Evolutionary conservation across 2,113 vertebrate genomes (phyloP).

Genomic region (Sylvia atricapilla): DNA sequence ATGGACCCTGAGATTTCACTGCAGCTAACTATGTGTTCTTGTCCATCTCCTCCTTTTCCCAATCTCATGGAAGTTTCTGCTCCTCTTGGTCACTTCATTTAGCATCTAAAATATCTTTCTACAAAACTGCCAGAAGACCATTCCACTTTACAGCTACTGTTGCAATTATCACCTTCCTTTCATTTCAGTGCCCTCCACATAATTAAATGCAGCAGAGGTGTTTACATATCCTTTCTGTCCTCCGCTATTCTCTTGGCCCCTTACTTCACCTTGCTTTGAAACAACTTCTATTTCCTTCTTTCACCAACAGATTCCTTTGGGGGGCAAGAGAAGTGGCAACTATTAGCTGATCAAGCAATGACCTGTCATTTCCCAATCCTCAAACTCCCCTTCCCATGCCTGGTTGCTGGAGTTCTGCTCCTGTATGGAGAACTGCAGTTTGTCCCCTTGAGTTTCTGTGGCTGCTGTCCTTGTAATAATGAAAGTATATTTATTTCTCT

Average conservation of each 20-base stretch:
- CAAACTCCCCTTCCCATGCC: not conserved
- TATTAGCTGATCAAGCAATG: not conserved
- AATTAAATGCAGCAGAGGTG: not conserved
- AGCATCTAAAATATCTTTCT: not conserved
- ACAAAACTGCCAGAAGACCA: not conserved
- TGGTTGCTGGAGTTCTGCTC: not conserved
- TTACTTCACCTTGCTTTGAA: not conserved
- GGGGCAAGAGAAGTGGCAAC: not conserved
- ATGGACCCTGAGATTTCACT: not conserved
- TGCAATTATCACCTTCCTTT: not conserved
- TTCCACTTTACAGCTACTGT: not conserved
- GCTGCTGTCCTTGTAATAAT: not conserved
- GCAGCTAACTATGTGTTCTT: not conserved
- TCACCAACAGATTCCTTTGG: not conserved
- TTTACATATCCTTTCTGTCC: not conserved
- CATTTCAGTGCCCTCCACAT: not conserved
- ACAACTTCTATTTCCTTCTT: not conserved
- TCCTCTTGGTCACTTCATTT: not conserved
- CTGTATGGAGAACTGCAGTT: rapidly evolving
- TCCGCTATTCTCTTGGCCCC: not conserved
- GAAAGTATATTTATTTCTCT: not conserved
- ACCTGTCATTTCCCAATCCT: not conserved
- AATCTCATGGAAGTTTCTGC: not conserved
- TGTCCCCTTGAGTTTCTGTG: rapidly evolving
- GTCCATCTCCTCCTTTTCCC: not conserved